Evolutionary conservation across 1,140 invertebrate genomes (phyloP).

Genomic region (Reticulitermes speratus): DNA sequence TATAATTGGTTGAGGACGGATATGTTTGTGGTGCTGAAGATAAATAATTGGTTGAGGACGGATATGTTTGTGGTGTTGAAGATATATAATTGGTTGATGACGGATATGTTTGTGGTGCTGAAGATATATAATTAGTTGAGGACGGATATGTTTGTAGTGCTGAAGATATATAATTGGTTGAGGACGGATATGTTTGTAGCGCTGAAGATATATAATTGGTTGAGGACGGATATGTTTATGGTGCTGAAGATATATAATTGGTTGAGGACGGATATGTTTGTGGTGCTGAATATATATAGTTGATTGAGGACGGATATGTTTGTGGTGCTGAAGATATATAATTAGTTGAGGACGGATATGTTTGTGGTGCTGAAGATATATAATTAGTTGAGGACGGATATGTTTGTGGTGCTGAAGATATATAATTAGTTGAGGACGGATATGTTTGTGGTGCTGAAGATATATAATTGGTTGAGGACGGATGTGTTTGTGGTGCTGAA

Average conservation of each 20-base stretch:
- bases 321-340: neutral
- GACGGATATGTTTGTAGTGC: neutral
- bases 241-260: neutral
- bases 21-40: neutral
- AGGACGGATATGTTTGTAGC: neutral
- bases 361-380: neutral
- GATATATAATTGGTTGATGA: neutral
- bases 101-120: neutral
- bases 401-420: neutral
- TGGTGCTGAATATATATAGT: neutral
- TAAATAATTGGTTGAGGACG: neutral
- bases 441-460: neutral
- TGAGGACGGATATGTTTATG: neutral
- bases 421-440: neutral
- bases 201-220: neutral
- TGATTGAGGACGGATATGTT: neutral
- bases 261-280: neutral
- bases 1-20: neutral
- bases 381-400: neutral
- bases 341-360: neutral
- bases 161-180: neutral
- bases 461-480: too few relatives aligned
- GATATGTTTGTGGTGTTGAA: neutral
- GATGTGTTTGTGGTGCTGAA: neutral
- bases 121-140: neutral